Base-by-base conservation (phyloP, 2,888 invertebrate species). In the Phalangium opilio region DNA sequence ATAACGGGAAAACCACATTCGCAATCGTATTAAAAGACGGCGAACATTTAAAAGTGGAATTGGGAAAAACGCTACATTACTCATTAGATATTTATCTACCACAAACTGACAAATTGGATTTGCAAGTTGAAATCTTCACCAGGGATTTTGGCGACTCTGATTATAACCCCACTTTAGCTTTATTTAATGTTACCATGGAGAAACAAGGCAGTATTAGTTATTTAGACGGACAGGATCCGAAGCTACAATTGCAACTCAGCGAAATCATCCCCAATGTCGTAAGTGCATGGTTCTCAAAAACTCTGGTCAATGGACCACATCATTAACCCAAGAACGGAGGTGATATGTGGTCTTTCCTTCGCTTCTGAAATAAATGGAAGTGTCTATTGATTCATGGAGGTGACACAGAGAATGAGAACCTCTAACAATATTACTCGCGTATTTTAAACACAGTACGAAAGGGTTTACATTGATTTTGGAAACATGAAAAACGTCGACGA, bases 401-500 rank as follows among this genome's bases (percentile, higher is more conserved):
- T n/a, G n/a, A n/a, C n/a, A n/a, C n/a, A n/a, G n/a, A n/a, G n/a
- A n/a, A n/a, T n/a, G n/a, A n/a, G n/a, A n/a, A n/a, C n/a, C n/a
- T n/a, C n/a, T n/a, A n/a, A n/a, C n/a, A n/a, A n/a, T n/a, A n/a
- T n/a, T n/a, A n/a, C n/a, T n/a, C n/a, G n/a, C n/a, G n/a, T n/a
- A n/a, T n/a, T n/a, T n/a, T n/a, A n/a, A n/a, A n/a, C n/a, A 21
- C 45, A 57, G 57, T 56, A 55, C 38, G 56, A 57, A 47, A 43
- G 55, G 20, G 46, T 52, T 18, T 48, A 50, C 27, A 41, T 57
- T 5, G 53, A 55, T 18, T 55, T 57, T 44, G 57, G 57, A 3
- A 47, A 50, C 12, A 50, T 57, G 17, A 52, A 48, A 12, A 57
- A 55, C 34, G 48, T 42, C 5, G 55, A 52, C 14, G 50, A 44